Percentiles rank a stretch among this genome's conserved stretches.
Conservation (phyloP, 2,797 vertebrate genomes). For the Florisuga fusca region DNA sequence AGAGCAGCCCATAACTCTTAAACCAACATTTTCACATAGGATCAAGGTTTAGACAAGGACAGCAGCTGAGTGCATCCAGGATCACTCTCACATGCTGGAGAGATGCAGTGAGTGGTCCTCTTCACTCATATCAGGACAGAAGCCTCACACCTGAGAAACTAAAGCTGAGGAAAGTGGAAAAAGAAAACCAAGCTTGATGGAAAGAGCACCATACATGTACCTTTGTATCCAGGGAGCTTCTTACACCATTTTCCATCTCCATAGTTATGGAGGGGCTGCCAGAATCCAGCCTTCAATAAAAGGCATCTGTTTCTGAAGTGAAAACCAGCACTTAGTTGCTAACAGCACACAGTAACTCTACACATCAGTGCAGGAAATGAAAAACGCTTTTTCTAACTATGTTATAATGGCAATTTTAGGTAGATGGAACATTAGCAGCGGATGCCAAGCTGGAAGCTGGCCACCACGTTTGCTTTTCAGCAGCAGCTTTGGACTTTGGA, state of each 20-base stretch:
- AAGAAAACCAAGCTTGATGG: neutral
- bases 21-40: neutral
- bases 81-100: neutral
- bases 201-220: neutral
- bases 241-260: neutral
- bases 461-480: conserved; percentile 39
- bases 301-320: conserved; percentile 30
- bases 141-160: neutral
- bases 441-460: conserved; percentile 61
- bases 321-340: conserved; percentile 25
- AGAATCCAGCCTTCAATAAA: conserved; percentile 34
- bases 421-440: conserved; percentile 41
- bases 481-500: conserved; percentile 26
- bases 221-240: neutral
- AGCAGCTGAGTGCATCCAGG: neutral
- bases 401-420: conserved; percentile 60
- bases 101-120: neutral
- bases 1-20: neutral
- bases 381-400: conserved; percentile 45
- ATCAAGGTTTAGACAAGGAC: neutral
- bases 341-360: conserved; percentile 17
- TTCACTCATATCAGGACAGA: too few species aligned
- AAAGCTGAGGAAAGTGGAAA: neutral
- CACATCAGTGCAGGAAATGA: conserved; percentile 49
- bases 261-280: neutral